Evolutionary conservation across 2,888 invertebrate species (phyloP), one percentile per base, ranked within the genome.

Genomic region (Mantis religiosa): DNA sequence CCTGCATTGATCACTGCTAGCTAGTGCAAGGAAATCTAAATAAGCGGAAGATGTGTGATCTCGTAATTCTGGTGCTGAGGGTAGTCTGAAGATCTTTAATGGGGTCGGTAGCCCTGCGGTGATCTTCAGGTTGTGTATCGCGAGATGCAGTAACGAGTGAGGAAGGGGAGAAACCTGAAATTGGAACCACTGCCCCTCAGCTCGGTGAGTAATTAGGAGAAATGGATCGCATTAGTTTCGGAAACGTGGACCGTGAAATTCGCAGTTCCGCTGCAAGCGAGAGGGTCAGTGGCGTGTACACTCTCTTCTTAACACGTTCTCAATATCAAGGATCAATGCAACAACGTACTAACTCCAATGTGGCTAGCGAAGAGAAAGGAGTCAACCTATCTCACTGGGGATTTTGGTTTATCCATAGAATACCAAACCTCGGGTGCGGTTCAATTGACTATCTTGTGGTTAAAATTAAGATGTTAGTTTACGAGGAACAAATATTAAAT

Each of bases 141-240:
- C 41, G 54, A 20, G 54, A 71, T 71, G 54, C 54, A 71, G 54
- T 84, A 84, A 28, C 25, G 28, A 30, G 30, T 84, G 84, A 30
- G 84, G 20, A 25, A 25, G 84, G 84, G 20, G 27, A 82, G 54
- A 30, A 81, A 71, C 87, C 82, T 83, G 30, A 84, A 83, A 88
- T 84, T 30, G 88, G 71, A 84, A 85, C 27, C 88, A 85, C 54
- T 71, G 54, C 54, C 54, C 54, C 54, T 71, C 54, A 71, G 54
- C 54, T 71, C 30, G 54, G 25, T 47, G 89, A 88, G 89, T 88
- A 89, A 89, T 89, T 88, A 88, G 85, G 86, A 88, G 88, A 82
- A 88, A 88, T 89, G 89, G 88, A 89, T 88, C 88, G 87, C 89
- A 88, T 89, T 89, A 89, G 89, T 87, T 87, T 89, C 89, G 88